Percentiles rank a stretch among this genome's conserved stretches.
These are phyloP conservation scores for Peucedramus taeniatus DNA, from an alignment of 2,113 vertebrate species.

Conservation along the genomic window DNA sequence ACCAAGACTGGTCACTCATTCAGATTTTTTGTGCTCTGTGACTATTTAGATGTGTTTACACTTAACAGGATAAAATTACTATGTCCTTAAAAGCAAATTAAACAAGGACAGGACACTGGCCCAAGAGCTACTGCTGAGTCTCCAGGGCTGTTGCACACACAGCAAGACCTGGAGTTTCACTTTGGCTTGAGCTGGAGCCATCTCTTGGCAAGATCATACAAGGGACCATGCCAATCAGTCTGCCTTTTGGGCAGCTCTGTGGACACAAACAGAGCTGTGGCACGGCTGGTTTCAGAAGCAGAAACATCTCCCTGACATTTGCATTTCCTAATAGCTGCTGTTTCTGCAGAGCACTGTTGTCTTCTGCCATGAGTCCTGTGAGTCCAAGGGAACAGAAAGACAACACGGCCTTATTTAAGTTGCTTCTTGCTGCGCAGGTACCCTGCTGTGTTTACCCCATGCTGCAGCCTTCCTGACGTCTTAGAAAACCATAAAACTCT, in stretches of 20 bases:
- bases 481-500: not conserved
- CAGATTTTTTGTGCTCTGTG: not conserved
- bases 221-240: not conserved
- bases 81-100: not conserved
- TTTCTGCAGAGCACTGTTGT: not conserved
- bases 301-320: not conserved
- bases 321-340: not conserved
- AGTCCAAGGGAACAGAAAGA: not conserved
- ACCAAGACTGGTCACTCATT: not conserved
- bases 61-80: not conserved
- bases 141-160: not conserved
- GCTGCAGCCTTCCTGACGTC: not conserved
- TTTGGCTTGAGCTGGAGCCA: accelerated
- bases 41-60: not conserved
- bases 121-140: not conserved
- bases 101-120: not conserved
- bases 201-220: not conserved
- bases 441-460: not conserved
- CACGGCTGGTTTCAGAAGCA: not conserved
- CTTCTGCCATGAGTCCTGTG: not conserved
- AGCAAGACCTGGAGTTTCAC: not conserved
- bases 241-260: not conserved
- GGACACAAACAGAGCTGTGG: not conserved
- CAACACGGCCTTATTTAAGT: too few relatives aligned
- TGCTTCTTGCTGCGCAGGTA: not conserved